Evolutionary conservation across 2,888 invertebrate species (phyloP), one percentile per base, ranked within the genome.

Genomic region (Pachydiplax longipennis): DNA sequence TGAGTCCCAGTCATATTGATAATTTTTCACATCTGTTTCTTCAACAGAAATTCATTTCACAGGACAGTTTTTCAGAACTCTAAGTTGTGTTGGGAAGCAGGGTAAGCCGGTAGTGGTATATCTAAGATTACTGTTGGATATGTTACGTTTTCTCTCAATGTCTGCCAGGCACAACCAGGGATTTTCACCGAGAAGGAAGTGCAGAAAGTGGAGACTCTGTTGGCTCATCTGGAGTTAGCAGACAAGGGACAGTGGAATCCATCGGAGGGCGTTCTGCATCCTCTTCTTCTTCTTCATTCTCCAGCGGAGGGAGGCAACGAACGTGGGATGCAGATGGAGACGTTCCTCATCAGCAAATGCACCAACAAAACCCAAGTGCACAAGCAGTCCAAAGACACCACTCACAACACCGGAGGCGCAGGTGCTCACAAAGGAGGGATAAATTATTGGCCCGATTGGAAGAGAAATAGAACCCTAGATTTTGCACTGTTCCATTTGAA

Each of bases 151-250:
- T 18, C 18, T 48, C 48, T 48, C 13, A 13, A 48, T 53, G 31
- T 6, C 12, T 15, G 12, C 2, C 10, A 81, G 90, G 81, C 8
- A 44, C 80, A n/a, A 73, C 90, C 25, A 81, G 81, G 58, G 90
- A 90, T 58, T 90, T 81, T 44, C 90, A 81, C 35, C 90, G 90
- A 25, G 90, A 80, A 48, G 81, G 81, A n/a, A 90, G 90, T 31
- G 90, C 81, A 25, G 90, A 90, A 61, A 90, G 90, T 61, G 90
- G 90, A 40, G 90, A 90, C 37, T 90, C 90, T 35, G 87, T 48
- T 37, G 87, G 87, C 37, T 87, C 87, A 13, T 87, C 87, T 8
- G 87, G 87, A 35, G 87, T 87, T 37, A 87, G 87, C n/a, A 58
- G 87, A 37, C 87, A 87, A 53, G 87, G 87, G 10, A 87, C 87